Base-by-base conservation (phyloP, 1,140 invertebrate species). In the Brachionus manjavacas region DNA sequence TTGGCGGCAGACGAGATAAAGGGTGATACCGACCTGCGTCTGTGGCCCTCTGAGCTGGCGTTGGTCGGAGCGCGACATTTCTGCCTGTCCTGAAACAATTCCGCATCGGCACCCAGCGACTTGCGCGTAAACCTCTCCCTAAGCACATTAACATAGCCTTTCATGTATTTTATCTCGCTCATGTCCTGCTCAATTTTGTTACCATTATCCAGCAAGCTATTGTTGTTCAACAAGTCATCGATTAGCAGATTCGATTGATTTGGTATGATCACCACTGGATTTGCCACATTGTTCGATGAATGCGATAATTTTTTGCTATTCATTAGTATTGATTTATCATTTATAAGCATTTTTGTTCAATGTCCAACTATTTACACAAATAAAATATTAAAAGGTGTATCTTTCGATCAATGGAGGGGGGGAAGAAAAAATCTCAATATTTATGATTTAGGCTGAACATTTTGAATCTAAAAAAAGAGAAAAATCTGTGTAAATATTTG, bases 141-240 rank as follows among this genome's bases (percentile, higher is more conserved):
- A 3, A 81, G 28, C 31, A 81, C 79, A 25, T 81, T 81, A 3
- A 81, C 79, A 31, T 81, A 81, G 49, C 79, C 79, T 16, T 81
- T 81, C 79, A 81, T 81, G 25, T 81, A 81, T 81, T 81, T 81
- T 39, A 81, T 64, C 16, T 81, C 79, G 39, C 72, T 76, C 72
- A 76, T 76, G 14, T 76, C 68, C 68, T 41, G 31, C 14, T 72
- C 68, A 41, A 41, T 20, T 41, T 41, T 28, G 46, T 76, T 76
- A 76, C 43, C 72, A 76, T 76, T 49, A 49, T 49, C 9, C 46
- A 76, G 23, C 46, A 76, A 76, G 25, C 41, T 76, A 31, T 76
- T 76, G 31, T 76, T 76, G 31, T 76, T 76, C 23, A 76, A 49
- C 46, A 76, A 49, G 46, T 76, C 72, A 76, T 76, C 72, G 41